A percentile compares a stretch with the other conserved stretches of the same genome.
Evolutionary conservation across 1,140 invertebrate species (phyloP).

Genomic region (Drosophila micromelanica): DNA sequence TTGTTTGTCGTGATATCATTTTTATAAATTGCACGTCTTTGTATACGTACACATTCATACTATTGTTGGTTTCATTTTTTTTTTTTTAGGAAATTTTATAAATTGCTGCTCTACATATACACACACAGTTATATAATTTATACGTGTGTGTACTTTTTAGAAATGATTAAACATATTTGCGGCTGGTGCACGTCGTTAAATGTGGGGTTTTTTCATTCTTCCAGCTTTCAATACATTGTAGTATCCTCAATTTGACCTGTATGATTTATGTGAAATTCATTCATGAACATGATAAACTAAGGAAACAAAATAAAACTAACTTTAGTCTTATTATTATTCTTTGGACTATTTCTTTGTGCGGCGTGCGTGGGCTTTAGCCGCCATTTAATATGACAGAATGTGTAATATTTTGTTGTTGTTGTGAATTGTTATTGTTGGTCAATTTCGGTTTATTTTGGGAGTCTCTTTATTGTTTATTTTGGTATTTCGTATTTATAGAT

Average conservation of each 20-base stretch:
- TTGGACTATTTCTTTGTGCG: slow-evolving; percentile 28
- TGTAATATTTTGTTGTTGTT: slow-evolving; percentile 30
- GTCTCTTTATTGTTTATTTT: slow-evolving; percentile 10
- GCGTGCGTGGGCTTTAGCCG: slow-evolving; percentile 56
- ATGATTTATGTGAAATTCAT: slow-evolving; percentile 24
- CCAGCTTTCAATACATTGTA: not conserved
- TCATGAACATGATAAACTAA: not conserved
- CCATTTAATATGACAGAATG: slow-evolving; percentile 40
- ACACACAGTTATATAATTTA: not conserved
- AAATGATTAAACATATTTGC: not conserved
- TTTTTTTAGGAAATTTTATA: not conserved
- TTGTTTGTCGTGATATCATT: slow-evolving; percentile 47
- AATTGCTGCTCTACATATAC: slow-evolving; percentile 38
- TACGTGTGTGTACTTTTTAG: not conserved
- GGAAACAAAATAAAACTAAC: not conserved
- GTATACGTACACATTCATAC: slow-evolving; percentile 11
- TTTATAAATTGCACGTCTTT: slow-evolving; percentile 53
- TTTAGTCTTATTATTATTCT: slow-evolving; percentile 4
- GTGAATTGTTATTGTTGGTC: slow-evolving; percentile 1
- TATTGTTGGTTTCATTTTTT: too few relatives aligned
- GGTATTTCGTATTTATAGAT: slow-evolving; percentile 3
- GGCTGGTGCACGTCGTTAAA: not conserved
- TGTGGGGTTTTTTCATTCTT: not conserved
- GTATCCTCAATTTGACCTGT: not conserved
- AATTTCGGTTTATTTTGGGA: slow-evolving; percentile 28